These are phyloP conservation scores for Gobiocypris rarus DNA, from an alignment of 2,113 vertebrate species.

Conservation along the genomic window DNA sequence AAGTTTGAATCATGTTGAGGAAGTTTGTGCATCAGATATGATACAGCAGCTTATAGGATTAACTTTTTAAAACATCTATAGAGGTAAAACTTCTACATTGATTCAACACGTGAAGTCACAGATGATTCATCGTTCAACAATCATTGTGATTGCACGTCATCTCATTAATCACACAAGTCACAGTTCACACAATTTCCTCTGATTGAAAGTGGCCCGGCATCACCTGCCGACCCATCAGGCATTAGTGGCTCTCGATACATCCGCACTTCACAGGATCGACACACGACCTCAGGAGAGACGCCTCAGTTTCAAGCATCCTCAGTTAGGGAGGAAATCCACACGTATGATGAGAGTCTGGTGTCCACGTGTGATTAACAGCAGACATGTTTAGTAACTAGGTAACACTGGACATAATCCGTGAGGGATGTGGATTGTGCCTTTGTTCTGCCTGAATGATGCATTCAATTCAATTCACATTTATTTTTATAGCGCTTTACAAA, in stretches of 20 bases:
- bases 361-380: background rate
- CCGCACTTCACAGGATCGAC: background rate
- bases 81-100: background rate
- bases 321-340: slow-evolving; percentile 21
- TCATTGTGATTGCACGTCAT: slow-evolving; percentile 46
- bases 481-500: too few relatives aligned
- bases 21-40: too few relatives aligned
- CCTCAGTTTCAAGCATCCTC: background rate
- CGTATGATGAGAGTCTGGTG: background rate
- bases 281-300: background rate
- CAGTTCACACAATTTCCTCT: slow-evolving; percentile 23
- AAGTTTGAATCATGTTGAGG: too few relatives aligned
- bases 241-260: background rate
- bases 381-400: too few relatives aligned
- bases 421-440: background rate
- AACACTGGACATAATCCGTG: background rate
- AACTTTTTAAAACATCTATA: too few relatives aligned
- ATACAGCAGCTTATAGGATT: too few relatives aligned
- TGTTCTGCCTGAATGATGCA: background rate
- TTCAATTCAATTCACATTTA: too few relatives aligned
- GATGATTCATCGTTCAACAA: background rate
- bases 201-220: slow-evolving; percentile 17
- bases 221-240: slow-evolving; percentile 19
- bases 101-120: background rate
- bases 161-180: slow-evolving; percentile 33